Percentiles rank a stretch among this genome's conserved stretches.
Evolutionary conservation across 2,113 vertebrate genomes (phyloP).

Genomic region (Coracopsis vasa): DNA sequence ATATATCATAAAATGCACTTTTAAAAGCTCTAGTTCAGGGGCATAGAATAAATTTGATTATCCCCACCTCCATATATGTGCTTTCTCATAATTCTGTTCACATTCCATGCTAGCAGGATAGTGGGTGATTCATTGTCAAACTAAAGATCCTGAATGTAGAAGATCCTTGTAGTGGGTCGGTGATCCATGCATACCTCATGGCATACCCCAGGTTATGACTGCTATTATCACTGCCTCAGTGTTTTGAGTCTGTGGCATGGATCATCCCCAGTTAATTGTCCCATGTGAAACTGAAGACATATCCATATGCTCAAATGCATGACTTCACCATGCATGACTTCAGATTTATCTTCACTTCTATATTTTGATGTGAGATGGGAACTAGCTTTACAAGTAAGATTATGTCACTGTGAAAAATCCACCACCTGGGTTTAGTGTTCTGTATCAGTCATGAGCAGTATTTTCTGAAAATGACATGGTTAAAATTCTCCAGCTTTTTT

Average conservation of each 20-base stretch:
- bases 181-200: neutral
- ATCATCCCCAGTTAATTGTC: neutral
- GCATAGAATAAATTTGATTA: neutral
- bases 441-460: neutral
- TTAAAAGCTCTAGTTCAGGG: neutral
- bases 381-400: neutral
- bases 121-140: neutral
- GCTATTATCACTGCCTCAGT: neutral
- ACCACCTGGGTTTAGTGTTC: neutral
- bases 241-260: neutral
- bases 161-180: no score
- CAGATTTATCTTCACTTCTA: neutral
- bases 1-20: neutral
- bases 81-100: neutral
- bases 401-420: neutral
- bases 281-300: neutral
- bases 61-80: neutral
- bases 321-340: neutral
- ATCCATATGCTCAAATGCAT: accelerated
- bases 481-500: neutral
- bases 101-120: neutral
- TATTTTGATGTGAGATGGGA: neutral
- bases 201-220: neutral
- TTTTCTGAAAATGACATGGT: neutral
- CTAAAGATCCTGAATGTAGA: neutral